Conservation (phyloP, 2,113 vertebrate species). For the Saccopteryx bilineata region DNA sequence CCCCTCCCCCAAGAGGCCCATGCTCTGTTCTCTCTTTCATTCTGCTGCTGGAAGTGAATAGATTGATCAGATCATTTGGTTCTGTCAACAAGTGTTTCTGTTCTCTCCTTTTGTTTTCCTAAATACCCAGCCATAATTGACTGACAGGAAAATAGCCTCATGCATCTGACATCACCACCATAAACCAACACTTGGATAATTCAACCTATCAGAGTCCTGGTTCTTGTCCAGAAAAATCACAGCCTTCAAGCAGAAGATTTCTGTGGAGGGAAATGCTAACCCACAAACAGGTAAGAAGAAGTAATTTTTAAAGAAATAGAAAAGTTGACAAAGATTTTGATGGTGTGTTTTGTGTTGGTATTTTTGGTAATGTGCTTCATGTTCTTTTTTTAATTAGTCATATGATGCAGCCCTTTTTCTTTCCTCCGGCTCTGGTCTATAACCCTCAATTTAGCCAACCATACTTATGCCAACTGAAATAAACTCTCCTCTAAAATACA, state of each 20-base stretch:
- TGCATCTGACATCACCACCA: neutral
- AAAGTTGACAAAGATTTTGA: conserved; percentile 23
- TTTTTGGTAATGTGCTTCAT: conserved; percentile 75
- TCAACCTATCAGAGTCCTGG: neutral
- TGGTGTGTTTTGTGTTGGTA: conserved; percentile 48
- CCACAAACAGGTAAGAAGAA: conserved; percentile 2
- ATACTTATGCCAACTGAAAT: conserved; percentile 60
- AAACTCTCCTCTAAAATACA: conserved; percentile 46
- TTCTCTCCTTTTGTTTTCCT: neutral
- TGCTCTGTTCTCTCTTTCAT: neutral
- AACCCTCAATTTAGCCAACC: conserved; percentile 73
- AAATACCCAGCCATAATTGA: neutral
- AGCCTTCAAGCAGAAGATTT: conserved; percentile 27
- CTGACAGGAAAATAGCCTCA: conserved; percentile 56
- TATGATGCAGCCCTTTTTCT: conserved; percentile 52
- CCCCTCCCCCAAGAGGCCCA: neutral
- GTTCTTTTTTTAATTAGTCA: conserved; percentile 67
- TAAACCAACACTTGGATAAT: conserved; percentile 40
- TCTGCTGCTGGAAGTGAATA: neutral
- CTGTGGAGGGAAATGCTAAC: neutral
- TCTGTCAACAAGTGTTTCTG: neutral
- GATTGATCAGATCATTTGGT: neutral
- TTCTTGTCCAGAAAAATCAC: conserved; percentile 54
- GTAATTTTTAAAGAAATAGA: conserved; percentile 53
- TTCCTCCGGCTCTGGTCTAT: conserved; percentile 42